Conservation (phyloP, 2,113 vertebrate species). For the Terrapene triunguis region DNA sequence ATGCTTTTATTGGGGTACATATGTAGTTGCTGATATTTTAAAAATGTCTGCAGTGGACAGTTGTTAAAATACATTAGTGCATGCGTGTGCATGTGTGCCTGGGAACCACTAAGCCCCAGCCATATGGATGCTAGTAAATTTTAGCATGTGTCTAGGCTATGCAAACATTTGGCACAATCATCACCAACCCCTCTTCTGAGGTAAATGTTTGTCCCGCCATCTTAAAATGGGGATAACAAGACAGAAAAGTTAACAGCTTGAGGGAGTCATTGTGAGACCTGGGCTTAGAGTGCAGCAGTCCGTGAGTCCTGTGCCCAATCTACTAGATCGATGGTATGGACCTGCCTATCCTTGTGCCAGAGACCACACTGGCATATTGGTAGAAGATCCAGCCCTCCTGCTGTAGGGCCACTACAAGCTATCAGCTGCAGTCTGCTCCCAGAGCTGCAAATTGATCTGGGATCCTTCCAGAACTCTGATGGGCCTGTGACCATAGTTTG, state of each 20-base stretch:
- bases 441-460: not conserved
- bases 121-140: not conserved
- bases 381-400: not conserved
- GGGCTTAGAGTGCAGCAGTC: not conserved
- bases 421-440: not conserved
- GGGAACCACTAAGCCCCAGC: not conserved
- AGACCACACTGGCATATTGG: not conserved
- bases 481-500: not conserved
- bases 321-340: not conserved
- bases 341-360: not conserved
- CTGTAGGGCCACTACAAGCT: not conserved
- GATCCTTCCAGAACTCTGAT: not conserved
- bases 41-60: not conserved
- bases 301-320: not conserved
- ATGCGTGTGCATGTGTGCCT: not conserved
- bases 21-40: not conserved
- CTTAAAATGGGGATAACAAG: not conserved
- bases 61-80: not conserved
- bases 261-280: not conserved
- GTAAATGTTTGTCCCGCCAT: not conserved
- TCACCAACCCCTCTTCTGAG: not conserved
- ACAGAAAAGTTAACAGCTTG: not conserved
- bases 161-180: not conserved
- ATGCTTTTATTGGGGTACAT: not conserved
- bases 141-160: not conserved